Base-by-base conservation (phyloP, 2,113 vertebrate species). In the Sprattus sprattus region DNA sequence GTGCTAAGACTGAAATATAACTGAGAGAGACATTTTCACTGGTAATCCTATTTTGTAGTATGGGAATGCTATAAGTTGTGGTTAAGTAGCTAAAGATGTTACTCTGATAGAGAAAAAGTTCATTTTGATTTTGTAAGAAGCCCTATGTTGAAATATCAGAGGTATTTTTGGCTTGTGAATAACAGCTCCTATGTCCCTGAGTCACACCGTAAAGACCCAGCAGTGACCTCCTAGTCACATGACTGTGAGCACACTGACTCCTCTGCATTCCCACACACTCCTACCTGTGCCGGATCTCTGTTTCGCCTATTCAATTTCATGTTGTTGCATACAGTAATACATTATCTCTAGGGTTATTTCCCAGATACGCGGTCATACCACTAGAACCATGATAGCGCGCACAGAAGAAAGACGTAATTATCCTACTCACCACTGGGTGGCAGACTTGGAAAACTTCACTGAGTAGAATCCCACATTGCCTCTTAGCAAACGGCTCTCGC, bases 401-500 rank as follows among this genome's bases (percentile, higher is more conserved):
- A 39, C 39, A 39, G 39, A 39, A 39, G 39, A 64, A 22, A 20
- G 45, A 8, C 83, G 85, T 49, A 78, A 32, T 86, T 78, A 44
- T 9, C n/a, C 8, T 10, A 96, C 97, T 97, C 92, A 99, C 97
- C 97, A 99, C 97, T 0, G 96, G 96, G 91, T 99, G 98, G 94
- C 98, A 99, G 94, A 93, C 94, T 92, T 98, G 96, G 91, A 99
- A 99, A 84, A 97, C 93, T 88, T 98, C 97, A 5, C 97, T 94
- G 81, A 99, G 95, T 84, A 99, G 93, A 81, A 99, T 92, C 6
- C 94, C 95, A 88, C 98, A 99, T 86, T 96, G 96, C 82, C 95
- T 97, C 94, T 97, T 99, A 84, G 98, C 97, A 94, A 97, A 99
- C 0, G 97, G 95, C 85, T 99, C 98, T 84, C 97, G 94, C 9